Evolutionary conservation across 2,888 invertebrate genomes (phyloP).

Genomic region (Drosophila conformis): DNA sequence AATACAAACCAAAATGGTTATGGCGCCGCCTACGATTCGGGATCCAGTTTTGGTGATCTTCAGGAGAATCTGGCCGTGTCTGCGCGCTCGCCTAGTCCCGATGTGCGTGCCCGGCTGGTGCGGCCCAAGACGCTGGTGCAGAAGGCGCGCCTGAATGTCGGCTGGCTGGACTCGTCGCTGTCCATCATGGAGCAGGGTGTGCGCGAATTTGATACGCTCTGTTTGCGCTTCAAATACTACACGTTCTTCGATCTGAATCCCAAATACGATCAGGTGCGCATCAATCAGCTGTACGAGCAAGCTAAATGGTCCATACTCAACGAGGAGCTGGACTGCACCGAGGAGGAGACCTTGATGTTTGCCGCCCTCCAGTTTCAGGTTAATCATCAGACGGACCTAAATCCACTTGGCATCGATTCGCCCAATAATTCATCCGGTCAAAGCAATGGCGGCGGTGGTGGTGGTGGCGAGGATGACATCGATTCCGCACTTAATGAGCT

Average conservation of each 20-base stretch:
- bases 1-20: slow-evolving; percentile 81
- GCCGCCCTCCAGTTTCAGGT: slow-evolving; percentile 97
- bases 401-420: slow-evolving; percentile 72
- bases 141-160: slow-evolving; percentile 96
- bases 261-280: slow-evolving; percentile 96
- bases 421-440: slow-evolving; percentile 68
- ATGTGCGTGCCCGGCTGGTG: slow-evolving; percentile 91
- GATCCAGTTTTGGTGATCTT: slow-evolving; percentile 85
- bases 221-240: slow-evolving; percentile 97
- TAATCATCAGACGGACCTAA: slow-evolving; percentile 88
- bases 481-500: slow-evolving; percentile 97
- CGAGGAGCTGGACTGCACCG: slow-evolving; percentile 99
- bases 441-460: slow-evolving; percentile 76
- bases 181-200: slow-evolving; percentile 99
- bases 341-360: slow-evolving; percentile 99
- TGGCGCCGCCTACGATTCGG: slow-evolving; percentile 83
- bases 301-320: slow-evolving; percentile 98
- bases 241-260: slow-evolving; percentile 99
- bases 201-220: slow-evolving; percentile 95
- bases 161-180: slow-evolving; percentile 98
- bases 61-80: slow-evolving; percentile 91
- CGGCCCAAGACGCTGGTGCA: slow-evolving; percentile 95
- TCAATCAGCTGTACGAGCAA: slow-evolving; percentile 99
- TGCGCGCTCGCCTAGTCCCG: slow-evolving; percentile 92
- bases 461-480: slow-evolving; percentile 94